Conservation (phyloP, 2,797 vertebrate species). For the Sylvilagus floridanus region DNA sequence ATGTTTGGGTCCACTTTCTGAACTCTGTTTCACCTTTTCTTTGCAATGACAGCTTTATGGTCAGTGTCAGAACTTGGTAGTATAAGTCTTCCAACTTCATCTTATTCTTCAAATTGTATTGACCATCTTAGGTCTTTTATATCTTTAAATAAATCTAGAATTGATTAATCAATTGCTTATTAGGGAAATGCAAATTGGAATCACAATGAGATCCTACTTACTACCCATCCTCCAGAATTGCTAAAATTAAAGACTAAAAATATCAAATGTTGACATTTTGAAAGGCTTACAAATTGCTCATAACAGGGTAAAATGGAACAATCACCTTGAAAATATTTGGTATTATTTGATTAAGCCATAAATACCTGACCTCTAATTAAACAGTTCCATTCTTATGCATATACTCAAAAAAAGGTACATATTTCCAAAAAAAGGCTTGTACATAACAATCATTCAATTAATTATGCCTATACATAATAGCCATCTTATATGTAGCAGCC, state of each 20-base stretch:
- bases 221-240: neutral
- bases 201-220: neutral
- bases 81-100: neutral
- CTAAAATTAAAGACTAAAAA: neutral
- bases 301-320: neutral
- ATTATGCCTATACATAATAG: neutral
- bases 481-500: neutral
- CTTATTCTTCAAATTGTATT: neutral
- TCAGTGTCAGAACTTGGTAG: neutral
- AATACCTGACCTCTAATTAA: neutral
- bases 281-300: neutral
- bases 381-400: neutral
- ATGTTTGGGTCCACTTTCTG: neutral
- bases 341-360: neutral
- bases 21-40: neutral
- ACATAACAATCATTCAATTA: neutral
- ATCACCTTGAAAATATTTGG: constrained; percentile 8
- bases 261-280: neutral
- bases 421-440: neutral
- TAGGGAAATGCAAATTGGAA: neutral
- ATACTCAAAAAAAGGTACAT: neutral
- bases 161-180: neutral
- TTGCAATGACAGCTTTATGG: neutral
- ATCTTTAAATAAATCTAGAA: constrained; percentile 27
- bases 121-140: neutral